These are phyloP conservation scores for Epinephelus awoara DNA, from an alignment of 2,797 vertebrate genomes.

Conservation along the genomic window DNA sequence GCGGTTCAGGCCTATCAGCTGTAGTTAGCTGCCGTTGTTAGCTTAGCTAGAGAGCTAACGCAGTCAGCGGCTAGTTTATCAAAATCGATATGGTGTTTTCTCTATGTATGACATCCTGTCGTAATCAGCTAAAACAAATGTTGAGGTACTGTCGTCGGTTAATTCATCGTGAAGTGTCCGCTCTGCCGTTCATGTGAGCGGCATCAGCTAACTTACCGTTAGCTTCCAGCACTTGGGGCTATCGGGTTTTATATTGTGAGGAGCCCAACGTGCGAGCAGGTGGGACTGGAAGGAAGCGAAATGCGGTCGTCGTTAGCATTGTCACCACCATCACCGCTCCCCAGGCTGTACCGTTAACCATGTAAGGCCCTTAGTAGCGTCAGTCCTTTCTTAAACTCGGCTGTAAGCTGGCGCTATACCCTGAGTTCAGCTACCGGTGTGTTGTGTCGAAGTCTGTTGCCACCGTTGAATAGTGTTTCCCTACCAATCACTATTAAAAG, in stretches of 20 bases:
- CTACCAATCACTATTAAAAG: no score
- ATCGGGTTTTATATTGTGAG: slow-evolving; percentile 8
- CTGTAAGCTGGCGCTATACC: no score
- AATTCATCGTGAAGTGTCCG: not conserved
- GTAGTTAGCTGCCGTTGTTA: slow-evolving; percentile 41
- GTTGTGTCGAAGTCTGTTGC: no score
- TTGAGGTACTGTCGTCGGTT: fast-evolving
- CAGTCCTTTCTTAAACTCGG: no score
- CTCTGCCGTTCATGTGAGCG: not conserved
- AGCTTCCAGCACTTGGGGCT: slow-evolving; percentile 49
- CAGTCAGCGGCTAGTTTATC: not conserved
- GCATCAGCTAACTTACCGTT: slow-evolving; percentile 17
- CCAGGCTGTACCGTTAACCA: not conserved
- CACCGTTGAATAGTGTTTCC: no score
- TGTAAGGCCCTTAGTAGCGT: not conserved
- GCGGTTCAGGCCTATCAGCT: slow-evolving; percentile 59
- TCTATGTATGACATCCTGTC: fast-evolving
- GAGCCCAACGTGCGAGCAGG: slow-evolving; percentile 61
- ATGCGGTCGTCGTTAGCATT: slow-evolving; percentile 21
- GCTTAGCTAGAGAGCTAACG: slow-evolving; percentile 14
- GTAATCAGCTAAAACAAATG: fast-evolving
- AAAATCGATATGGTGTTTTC: fast-evolving
- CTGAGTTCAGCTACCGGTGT: not conserved
- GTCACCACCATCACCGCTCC: not conserved
- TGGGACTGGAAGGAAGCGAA: slow-evolving; percentile 39